Percentiles rank a stretch among this genome's conserved stretches.
Conservation (phyloP, 2,888 invertebrate species). For the Choristoneura rosaceana region DNA sequence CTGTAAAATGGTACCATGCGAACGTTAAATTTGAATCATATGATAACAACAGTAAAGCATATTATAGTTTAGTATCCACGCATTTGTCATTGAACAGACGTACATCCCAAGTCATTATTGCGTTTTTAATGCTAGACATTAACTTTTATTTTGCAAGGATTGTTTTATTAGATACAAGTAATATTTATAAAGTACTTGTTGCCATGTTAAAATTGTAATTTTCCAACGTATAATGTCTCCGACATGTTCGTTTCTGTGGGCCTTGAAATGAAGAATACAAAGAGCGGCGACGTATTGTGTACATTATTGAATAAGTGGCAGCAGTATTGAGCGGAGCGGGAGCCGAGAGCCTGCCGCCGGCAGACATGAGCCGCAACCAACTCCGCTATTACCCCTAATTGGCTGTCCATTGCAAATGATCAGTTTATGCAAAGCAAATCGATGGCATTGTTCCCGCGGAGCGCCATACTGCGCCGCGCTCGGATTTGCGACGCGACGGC, state of each 20-base stretch:
- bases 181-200: background rate
- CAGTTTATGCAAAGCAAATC: slow-evolving; percentile 23
- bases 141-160: slow-evolving; percentile 23
- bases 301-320: slow-evolving; percentile 10
- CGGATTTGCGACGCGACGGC: background rate
- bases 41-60: background rate
- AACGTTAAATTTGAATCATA: slow-evolving; percentile 11
- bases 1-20: slow-evolving; percentile 8
- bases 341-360: background rate
- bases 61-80: background rate
- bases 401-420: slow-evolving; percentile 15
- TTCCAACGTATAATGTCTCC: background rate
- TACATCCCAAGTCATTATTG: background rate
- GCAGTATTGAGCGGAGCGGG: background rate
- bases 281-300: background rate
- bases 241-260: background rate
- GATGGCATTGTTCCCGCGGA: background rate
- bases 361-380: background rate
- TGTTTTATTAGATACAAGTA: slow-evolving; percentile 17
- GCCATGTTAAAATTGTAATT: background rate
- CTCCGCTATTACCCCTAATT: slow-evolving; percentile 15
- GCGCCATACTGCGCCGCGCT: background rate
- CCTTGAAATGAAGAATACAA: slow-evolving; percentile 22
- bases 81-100: slow-evolving; percentile 14
- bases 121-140: slow-evolving; percentile 23